Base-by-base conservation (phyloP, 2,797 vertebrate genomes). In the Typhlichthys eigenmanni region DNA sequence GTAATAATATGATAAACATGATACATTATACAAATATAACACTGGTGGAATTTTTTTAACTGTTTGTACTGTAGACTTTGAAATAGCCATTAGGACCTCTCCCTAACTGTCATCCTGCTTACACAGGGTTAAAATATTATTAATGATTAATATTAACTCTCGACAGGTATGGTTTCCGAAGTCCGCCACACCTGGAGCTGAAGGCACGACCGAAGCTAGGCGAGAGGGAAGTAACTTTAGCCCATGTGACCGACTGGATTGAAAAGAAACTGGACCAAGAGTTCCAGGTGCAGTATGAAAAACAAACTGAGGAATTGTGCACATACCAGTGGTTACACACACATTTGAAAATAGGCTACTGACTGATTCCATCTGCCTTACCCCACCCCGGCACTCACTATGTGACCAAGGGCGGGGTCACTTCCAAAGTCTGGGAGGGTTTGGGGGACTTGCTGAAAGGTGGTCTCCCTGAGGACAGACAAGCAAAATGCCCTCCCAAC, bases 191-290 rank as follows among this genome's bases (percentile, higher is more conserved):
- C 75, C 75, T 99, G 66, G 95, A 97, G 86, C 90, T 99, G 62
- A 99, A 98, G 92, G 97, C 96, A 0, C 92, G 97, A 66, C 97
- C 97, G 60, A 99, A 99, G 88, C 94, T 99, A 12, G 97, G 97
- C 0, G 97, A 99, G 85, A 93, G 97, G 83, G 95, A 98, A 89
- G 97, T 99, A 47, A 99, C 97, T 51, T 88, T 99, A 57, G 96
- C 91, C 72, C 96, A 98, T 8, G 93, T 99, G 65, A 98, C 97
- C 0, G 97, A 99, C 64, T 99, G 97, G 97, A 99, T 99, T 58
- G 97, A 98, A 81, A 98, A 94, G 91, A 99, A 98, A 82, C 89
- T 99, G 74, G 94, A 98, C 77, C 96, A 99, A 80, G 97, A 99
- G 81, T 98, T 99, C 87, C 97, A 99, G 95, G 97, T 99, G 75